These are phyloP conservation scores for Idaea aversata DNA, from an alignment of 2,888 invertebrate genomes.

Conservation along the genomic window DNA sequence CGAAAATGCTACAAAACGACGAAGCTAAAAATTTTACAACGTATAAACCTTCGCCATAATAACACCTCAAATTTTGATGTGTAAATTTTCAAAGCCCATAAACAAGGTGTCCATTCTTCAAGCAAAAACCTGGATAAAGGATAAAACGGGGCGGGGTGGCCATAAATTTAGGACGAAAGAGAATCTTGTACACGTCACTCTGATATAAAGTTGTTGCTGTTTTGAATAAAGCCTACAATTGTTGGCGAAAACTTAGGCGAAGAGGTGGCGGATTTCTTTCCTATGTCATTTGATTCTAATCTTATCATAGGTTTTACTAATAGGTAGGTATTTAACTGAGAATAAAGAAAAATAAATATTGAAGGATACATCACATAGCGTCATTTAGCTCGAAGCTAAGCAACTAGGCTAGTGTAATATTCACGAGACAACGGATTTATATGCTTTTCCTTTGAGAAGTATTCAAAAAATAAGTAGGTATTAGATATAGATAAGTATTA, in stretches of 20 bases:
- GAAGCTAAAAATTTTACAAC: conserved; percentile 24
- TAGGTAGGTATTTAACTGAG: too few relatives aligned
- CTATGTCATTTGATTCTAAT: neutral
- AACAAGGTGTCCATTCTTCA: conserved; percentile 43
- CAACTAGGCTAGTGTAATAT: too few relatives aligned
- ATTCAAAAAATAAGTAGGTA: too few relatives aligned
- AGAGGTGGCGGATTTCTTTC: conserved; percentile 15
- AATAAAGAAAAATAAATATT: too few relatives aligned
- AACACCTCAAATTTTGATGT: conserved; percentile 32
- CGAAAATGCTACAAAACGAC: conserved; percentile 6
- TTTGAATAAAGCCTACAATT: conserved; percentile 47
- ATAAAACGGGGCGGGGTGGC: conserved; percentile 34
- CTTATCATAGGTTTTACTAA: too few relatives aligned
- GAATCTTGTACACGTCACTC: conserved; percentile 61
- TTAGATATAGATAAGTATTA: too few relatives aligned
- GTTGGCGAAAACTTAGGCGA: conserved; percentile 23
- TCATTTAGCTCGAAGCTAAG: too few relatives aligned
- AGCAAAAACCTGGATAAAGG: conserved; percentile 39
- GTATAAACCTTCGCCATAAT: conserved; percentile 25
- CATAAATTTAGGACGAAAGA: conserved; percentile 54
- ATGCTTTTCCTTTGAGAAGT: too few relatives aligned
- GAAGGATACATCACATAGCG: too few relatives aligned
- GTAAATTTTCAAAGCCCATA: conserved; percentile 43
- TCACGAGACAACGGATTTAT: too few relatives aligned
- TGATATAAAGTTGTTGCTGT: conserved; percentile 61